These are phyloP conservation scores for Oligia fasciuncula DNA, from an alignment of 2,888 invertebrate genomes.

Conservation along the genomic window DNA sequence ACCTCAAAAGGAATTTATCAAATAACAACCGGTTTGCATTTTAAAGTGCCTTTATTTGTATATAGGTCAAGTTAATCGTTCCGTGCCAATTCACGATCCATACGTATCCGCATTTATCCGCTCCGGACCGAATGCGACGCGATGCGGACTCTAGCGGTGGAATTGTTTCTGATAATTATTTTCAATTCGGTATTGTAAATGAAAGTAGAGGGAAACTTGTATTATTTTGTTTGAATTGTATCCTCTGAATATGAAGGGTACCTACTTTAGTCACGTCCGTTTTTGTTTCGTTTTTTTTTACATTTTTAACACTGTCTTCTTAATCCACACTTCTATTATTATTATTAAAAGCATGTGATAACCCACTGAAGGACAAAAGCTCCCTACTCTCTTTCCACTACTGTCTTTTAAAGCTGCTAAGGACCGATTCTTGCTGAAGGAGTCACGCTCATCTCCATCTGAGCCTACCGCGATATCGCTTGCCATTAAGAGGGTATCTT, in stretches of 20 bases:
- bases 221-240: not conserved
- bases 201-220: not conserved
- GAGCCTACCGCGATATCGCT: too few species aligned
- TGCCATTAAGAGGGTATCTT: too few species aligned
- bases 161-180: slow-evolving; percentile 34
- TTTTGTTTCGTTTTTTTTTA: not conserved
- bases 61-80: slow-evolving; percentile 44
- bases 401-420: not conserved
- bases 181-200: slow-evolving; percentile 20
- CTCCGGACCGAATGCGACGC: slow-evolving; percentile 17
- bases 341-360: too few species aligned
- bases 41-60: slow-evolving; percentile 33
- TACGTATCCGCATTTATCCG: slow-evolving; percentile 30
- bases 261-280: not conserved
- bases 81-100: slow-evolving; percentile 31
- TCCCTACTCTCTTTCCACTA: too few species aligned
- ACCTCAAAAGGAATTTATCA: not conserved
- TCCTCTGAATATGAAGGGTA: not conserved
- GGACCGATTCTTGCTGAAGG: too few species aligned
- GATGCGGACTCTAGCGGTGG: slow-evolving; percentile 1
- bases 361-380: too few species aligned
- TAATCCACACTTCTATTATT: not conserved
- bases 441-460: too few species aligned
- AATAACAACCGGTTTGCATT: slow-evolving; percentile 6
- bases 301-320: not conserved